phyloP scores from a whole-genome alignment of 2,888 invertebrate genomes.

The Stratiomys singularior region DNA sequence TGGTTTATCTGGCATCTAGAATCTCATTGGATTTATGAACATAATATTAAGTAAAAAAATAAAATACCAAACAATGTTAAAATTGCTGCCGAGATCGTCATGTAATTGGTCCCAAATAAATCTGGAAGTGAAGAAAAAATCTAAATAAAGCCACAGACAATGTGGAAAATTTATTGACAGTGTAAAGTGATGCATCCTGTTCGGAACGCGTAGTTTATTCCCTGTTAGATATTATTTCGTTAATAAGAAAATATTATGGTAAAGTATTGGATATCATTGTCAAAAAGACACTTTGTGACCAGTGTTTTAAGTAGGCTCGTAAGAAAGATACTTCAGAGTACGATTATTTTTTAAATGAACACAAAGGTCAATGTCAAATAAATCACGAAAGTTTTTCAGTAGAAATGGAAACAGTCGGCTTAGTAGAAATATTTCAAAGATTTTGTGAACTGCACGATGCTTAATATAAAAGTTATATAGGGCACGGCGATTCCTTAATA shows the following conservation, averaged over 20 bases:
- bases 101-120: constrained; percentile 2
- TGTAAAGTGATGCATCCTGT: not conserved
- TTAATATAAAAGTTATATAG: not conserved
- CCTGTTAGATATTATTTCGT: not conserved
- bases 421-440: constrained; percentile 7
- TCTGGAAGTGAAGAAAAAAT: constrained; percentile 8
- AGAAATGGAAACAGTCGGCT: not conserved
- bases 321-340: not conserved
- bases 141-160: constrained; percentile 5
- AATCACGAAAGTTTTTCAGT: not conserved
- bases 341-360: not conserved
- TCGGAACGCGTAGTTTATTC: not conserved
- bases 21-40: constrained; percentile 5
- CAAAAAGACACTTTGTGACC: constrained; percentile 15
- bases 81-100: not conserved
- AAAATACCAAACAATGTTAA: not conserved
- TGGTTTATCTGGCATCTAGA: not conserved
- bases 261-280: constrained; percentile 30
- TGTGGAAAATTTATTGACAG: constrained; percentile 2
- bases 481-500: not conserved
- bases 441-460: not conserved
- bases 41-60: not conserved
- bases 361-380: not conserved
- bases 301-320: not conserved
- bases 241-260: no score